Evolutionary conservation across 2,797 vertebrate genomes (phyloP).

Genomic region (Halcyon badia): DNA sequence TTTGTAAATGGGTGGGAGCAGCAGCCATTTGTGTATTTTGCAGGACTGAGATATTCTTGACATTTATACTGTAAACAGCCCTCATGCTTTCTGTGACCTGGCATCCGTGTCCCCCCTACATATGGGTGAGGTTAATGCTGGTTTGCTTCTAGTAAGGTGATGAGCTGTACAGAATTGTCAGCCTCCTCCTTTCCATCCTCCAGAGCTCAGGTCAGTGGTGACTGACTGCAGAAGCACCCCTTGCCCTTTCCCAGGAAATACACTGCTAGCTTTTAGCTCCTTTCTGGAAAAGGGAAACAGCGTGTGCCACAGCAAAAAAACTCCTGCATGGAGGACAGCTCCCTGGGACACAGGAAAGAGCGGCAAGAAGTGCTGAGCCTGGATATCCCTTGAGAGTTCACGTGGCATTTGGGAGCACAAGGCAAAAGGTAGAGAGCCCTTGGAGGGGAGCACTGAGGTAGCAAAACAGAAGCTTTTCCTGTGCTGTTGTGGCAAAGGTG

Average conservation of each 20-base stretch:
- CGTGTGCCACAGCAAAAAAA: background rate
- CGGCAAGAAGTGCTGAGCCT: background rate
- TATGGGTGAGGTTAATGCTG: background rate
- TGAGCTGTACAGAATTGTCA: background rate
- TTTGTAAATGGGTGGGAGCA: background rate
- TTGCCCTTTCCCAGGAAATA: background rate
- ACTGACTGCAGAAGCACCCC: background rate
- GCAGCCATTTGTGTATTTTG: background rate
- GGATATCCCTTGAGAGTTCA: background rate
- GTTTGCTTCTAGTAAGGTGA: background rate
- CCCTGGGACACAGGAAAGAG: background rate
- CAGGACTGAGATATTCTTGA: background rate
- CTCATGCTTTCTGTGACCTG: background rate
- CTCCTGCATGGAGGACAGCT: background rate
- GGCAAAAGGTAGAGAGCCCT: background rate
- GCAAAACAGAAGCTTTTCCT: background rate
- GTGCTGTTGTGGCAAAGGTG: background rate
- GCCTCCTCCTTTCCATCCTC: background rate
- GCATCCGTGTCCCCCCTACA: background rate
- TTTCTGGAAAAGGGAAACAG: background rate
- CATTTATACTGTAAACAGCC: background rate
- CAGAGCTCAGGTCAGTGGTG: background rate
- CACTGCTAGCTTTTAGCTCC: background rate
- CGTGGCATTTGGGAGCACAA: rapidly evolving
- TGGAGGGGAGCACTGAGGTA: background rate